phyloP scores from a whole-genome alignment of 2,797 vertebrate species.

The Semaprochilodus insignis region DNA sequence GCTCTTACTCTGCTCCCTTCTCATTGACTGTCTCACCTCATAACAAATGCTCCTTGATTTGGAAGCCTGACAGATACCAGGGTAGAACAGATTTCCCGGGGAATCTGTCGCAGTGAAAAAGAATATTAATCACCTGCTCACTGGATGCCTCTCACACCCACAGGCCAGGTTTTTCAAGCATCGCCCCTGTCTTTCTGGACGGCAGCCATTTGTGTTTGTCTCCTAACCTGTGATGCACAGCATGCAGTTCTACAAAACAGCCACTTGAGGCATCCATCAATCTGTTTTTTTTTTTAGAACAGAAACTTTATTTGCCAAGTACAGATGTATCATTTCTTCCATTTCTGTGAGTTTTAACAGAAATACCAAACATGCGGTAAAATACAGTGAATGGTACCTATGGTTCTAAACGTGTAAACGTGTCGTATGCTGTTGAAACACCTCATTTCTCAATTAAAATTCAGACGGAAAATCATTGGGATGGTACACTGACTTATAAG shows the following conservation, averaged over 20 bases:
- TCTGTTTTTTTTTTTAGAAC: neutral
- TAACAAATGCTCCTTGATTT: conserved; percentile 45
- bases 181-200: conserved; percentile 33
- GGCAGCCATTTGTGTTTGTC: conserved; percentile 43
- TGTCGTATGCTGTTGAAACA: no score
- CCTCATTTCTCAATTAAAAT: no score
- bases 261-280: conserved; percentile 16
- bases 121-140: conserved; percentile 50
- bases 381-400: no score
- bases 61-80: conserved; percentile 45
- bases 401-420: no score
- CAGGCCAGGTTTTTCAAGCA: conserved; percentile 37
- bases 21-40: conserved; percentile 28
- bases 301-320: neutral
- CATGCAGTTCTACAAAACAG: conserved; percentile 15
- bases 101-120: conserved; percentile 39
- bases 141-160: conserved; percentile 24
- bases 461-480: no score
- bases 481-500: no score
- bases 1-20: neutral
- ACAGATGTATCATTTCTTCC: no score
- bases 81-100: conserved; percentile 44
- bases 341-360: no score
- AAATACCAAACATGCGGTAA: no score
- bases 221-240: neutral